These are phyloP conservation scores for Pseudomyrmex flavicornis DNA, from an alignment of 1,140 invertebrate species.

Conservation along the genomic window DNA sequence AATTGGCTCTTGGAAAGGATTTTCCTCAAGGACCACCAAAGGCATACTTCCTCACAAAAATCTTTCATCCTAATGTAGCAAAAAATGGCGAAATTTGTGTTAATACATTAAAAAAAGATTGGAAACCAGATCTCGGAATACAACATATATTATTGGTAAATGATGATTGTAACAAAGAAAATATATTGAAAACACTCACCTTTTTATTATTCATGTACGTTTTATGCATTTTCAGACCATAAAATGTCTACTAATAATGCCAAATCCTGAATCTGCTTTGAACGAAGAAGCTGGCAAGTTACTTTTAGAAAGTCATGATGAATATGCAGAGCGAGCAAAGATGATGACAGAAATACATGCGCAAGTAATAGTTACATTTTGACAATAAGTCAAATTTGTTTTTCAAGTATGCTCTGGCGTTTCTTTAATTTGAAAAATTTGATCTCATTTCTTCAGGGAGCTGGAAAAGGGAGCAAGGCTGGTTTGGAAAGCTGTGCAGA, in stretches of 20 bases:
- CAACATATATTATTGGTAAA: conserved; percentile 96
- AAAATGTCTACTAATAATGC: conserved; percentile 96
- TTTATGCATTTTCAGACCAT: conserved; percentile 88
- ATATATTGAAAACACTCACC: conserved; percentile 28
- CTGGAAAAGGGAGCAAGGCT: conserved; percentile 80
- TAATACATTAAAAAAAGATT: conserved; percentile 98
- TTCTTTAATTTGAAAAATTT: background rate
- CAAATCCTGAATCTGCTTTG: conserved; percentile 97
- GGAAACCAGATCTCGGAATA: conserved; percentile 98
- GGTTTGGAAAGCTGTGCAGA: conserved; percentile 79
- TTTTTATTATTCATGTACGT: conserved; percentile 8
- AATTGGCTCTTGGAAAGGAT: conserved; percentile 95
- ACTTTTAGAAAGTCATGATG: conserved; percentile 95
- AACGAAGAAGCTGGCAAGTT: conserved; percentile 98
- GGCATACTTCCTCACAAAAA: conserved; percentile 97
- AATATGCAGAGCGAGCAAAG: conserved; percentile 94
- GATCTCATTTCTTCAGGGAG: conserved; percentile 71
- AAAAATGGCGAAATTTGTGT: conserved; percentile 98
- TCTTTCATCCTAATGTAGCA: conserved; percentile 99
- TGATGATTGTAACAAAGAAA: conserved; percentile 63
- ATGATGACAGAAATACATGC: conserved; percentile 98
- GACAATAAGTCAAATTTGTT: background rate
- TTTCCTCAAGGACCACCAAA: conserved; percentile 97
- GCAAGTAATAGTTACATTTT: conserved; percentile 83
- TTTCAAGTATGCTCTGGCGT: background rate